Percentiles rank a stretch among this genome's conserved stretches.
phyloP scores from a whole-genome alignment of 2,888 invertebrate genomes.

The Napeogenes sylphis region DNA sequence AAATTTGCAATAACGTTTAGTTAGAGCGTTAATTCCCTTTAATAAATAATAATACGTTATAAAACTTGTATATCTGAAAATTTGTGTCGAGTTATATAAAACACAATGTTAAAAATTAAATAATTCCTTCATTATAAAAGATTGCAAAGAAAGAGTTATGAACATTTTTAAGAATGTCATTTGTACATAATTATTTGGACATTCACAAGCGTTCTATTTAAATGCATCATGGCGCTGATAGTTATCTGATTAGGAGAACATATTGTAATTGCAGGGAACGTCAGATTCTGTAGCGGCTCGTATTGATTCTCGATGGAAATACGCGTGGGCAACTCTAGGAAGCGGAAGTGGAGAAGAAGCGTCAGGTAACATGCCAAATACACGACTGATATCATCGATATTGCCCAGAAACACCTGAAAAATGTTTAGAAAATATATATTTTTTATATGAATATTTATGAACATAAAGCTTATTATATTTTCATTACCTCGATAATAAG shows the following conservation, averaged over 20 bases:
- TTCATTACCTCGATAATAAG: constrained; percentile 51
- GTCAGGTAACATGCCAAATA: constrained; percentile 60
- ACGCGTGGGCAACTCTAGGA: constrained; percentile 75
- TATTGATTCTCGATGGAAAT: constrained; percentile 76
- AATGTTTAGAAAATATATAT: too few relatives aligned
- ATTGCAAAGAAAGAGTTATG: too few relatives aligned
- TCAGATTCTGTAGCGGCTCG: constrained; percentile 56
- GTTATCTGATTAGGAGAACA: constrained; percentile 71
- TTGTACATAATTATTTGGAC: constrained; percentile 26
- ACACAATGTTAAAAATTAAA: too few relatives aligned
- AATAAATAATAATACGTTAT: too few relatives aligned
- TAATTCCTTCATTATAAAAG: too few relatives aligned
- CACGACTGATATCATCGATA: constrained; percentile 54
- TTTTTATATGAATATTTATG: too few relatives aligned
- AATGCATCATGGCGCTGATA: constrained; percentile 48
- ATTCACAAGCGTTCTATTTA: constrained; percentile 60
- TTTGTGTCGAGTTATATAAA: too few relatives aligned
- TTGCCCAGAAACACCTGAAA: constrained; percentile 70
- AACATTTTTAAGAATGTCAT: too few relatives aligned
- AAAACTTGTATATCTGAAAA: too few relatives aligned
- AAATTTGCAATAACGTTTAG: too few relatives aligned
- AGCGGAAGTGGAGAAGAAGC: constrained; percentile 66
- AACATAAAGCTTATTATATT: too few relatives aligned
- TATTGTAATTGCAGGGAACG: constrained; percentile 74
- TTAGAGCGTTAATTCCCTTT: too few relatives aligned